These are phyloP conservation scores for Dryocosmus kuriphilus DNA, from an alignment of 2,888 invertebrate species.

Conservation along the genomic window DNA sequence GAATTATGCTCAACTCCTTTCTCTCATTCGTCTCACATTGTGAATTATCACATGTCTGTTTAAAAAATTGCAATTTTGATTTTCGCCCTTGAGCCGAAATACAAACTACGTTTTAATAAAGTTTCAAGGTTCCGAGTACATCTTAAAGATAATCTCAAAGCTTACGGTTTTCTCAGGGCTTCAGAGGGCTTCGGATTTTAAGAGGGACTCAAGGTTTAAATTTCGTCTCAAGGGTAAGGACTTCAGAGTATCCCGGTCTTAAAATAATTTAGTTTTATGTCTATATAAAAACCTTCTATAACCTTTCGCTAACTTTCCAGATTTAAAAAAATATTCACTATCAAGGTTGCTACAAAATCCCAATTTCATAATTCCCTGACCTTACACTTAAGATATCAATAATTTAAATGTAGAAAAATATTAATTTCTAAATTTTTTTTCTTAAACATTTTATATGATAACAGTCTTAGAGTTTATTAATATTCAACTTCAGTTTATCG, in stretches of 20 bases:
- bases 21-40: neutral
- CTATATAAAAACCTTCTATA: too few species aligned
- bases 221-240: neutral
- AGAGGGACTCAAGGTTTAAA: neutral
- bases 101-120: neutral
- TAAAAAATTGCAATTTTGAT: constrained; percentile 3
- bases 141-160: neutral
- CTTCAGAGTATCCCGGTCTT: neutral
- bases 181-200: neutral
- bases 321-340: too few species aligned
- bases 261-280: neutral
- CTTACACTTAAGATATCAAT: too few species aligned
- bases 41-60: constrained; percentile 13
- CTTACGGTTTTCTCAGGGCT: neutral
- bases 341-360: too few species aligned
- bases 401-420: too few species aligned
- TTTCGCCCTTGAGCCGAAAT: neutral
- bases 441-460: too few species aligned
- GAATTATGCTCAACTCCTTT: neutral
- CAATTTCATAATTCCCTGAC: too few species aligned
- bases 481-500: too few species aligned
- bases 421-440: too few species aligned
- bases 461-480: too few species aligned
- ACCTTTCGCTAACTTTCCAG: too few species aligned
- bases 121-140: constrained; percentile 2